Evolutionary conservation across 2,113 vertebrate genomes (phyloP).

Genomic region (Dolichallabes microphthalmus): DNA sequence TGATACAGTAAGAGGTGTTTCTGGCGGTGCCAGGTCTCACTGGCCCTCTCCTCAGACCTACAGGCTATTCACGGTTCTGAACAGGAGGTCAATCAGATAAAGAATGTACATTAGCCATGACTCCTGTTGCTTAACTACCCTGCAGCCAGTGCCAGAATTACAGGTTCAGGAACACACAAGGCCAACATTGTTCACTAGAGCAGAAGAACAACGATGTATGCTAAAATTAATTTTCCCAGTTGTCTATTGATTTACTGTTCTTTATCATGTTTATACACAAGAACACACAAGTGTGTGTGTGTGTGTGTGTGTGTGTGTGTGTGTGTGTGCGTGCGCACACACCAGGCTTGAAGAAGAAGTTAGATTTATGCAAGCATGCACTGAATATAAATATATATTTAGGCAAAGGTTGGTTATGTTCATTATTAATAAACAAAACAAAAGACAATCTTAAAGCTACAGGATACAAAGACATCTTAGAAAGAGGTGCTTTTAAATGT

Average conservation of each 20-base stretch:
- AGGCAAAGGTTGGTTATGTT: not conserved
- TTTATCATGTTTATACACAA: not conserved
- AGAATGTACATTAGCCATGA: constrained; percentile 20
- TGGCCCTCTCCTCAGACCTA: constrained; percentile 37
- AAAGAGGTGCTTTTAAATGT: not conserved
- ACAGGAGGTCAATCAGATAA: not conserved
- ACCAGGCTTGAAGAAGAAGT: not conserved
- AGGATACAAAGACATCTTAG: not conserved
- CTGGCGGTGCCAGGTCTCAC: constrained; percentile 25
- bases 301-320: too few relatives aligned
- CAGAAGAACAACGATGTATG: constrained; percentile 23
- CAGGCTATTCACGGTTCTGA: not conserved
- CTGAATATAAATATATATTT: not conserved
- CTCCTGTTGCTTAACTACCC: constrained; percentile 13
- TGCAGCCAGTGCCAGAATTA: constrained; percentile 38
- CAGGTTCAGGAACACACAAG: constrained; percentile 39
- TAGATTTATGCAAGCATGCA: not conserved
- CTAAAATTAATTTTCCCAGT: constrained; percentile 45
- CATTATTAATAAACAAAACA: not conserved
- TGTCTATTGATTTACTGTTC: constrained; percentile 4
- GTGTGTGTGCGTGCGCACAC: not conserved
- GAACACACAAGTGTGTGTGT: not conserved
- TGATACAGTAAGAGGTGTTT: constrained; percentile 20
- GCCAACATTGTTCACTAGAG: not conserved
- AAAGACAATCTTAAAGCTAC: not conserved